Conservation (phyloP, 2,797 vertebrate genomes). For the Neoniphon sammara region DNA sequence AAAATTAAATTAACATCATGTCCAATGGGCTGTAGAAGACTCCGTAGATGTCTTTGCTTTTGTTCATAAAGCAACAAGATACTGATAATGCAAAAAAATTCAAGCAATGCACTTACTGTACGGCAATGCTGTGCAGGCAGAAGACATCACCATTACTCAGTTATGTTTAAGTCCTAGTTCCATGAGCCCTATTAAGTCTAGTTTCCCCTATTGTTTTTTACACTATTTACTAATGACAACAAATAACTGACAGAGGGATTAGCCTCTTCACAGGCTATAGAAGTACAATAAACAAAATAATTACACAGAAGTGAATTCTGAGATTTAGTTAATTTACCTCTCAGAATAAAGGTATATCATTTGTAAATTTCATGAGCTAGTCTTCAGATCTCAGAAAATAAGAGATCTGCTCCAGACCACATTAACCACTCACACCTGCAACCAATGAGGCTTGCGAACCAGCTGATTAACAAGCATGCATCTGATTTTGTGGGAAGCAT, state of each 20-base stretch:
- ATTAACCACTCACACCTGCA: slow-evolving; percentile 69
- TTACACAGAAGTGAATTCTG: slow-evolving; percentile 1
- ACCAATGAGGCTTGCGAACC: slow-evolving; percentile 43
- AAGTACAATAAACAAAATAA: slow-evolving; percentile 12
- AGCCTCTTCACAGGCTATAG: background rate
- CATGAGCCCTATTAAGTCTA: background rate
- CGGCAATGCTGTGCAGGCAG: slow-evolving; percentile 41
- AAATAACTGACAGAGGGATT: background rate
- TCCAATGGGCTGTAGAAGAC: background rate
- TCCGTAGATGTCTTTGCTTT: background rate
- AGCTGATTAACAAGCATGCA: slow-evolving; percentile 34
- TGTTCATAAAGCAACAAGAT: slow-evolving; percentile 1
- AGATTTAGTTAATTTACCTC: slow-evolving; percentile 28
- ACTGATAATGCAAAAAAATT: background rate
- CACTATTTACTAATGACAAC: background rate
- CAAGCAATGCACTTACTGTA: slow-evolving; percentile 60
- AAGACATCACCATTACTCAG: slow-evolving; percentile 23
- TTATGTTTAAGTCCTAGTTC: slow-evolving; percentile 28
- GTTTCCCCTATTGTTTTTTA: slow-evolving; percentile 11
- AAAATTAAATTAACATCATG: slow-evolving; percentile 32
- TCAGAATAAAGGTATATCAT: slow-evolving; percentile 23
- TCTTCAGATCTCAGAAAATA: slow-evolving; percentile 23
- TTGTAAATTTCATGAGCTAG: slow-evolving; percentile 34
- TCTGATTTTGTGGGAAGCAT: background rate
- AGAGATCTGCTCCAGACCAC: slow-evolving; percentile 55